Evolutionary conservation across 2,888 invertebrate genomes (phyloP).

Genomic region (Tenthredo livida): DNA sequence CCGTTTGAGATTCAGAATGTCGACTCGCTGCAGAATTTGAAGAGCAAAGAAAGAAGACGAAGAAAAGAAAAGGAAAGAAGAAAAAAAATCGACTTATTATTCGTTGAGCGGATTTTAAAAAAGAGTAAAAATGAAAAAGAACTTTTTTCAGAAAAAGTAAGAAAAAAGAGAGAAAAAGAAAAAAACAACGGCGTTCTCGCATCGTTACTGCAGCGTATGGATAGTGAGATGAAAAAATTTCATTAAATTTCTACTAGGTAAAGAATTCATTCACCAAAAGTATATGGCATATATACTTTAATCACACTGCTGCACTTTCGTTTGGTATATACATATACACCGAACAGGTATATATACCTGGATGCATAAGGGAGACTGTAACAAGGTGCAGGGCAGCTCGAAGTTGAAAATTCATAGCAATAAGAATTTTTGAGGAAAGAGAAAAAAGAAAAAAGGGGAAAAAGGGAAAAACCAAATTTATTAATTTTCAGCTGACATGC

Average conservation of each 20-base stretch:
- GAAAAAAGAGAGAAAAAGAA: neutral
- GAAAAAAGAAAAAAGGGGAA: too few relatives aligned
- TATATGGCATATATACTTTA: neutral
- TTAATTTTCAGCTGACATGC: too few relatives aligned
- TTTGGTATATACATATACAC: too few relatives aligned
- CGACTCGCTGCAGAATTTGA: too few relatives aligned
- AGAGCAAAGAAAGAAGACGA: neutral
- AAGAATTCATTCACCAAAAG: neutral
- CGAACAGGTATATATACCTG: too few relatives aligned
- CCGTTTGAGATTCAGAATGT: too few relatives aligned
- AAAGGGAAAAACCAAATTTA: too few relatives aligned
- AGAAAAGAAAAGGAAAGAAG: neutral
- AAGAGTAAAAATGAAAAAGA: neutral
- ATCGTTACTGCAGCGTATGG: neutral
- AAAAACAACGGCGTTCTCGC: neutral
- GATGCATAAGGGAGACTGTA: neutral
- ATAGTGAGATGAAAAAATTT: neutral
- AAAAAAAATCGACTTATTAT: neutral
- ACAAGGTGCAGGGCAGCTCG: too few relatives aligned
- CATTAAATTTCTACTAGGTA: neutral
- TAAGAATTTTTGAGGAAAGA: too few relatives aligned
- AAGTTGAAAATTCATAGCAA: too few relatives aligned
- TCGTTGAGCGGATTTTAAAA: neutral
- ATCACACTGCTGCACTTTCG: neutral
- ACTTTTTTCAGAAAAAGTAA: neutral